Evolutionary conservation across 1,140 invertebrate genomes (phyloP).

Genomic region (Drosophila pseudoobscura): DNA sequence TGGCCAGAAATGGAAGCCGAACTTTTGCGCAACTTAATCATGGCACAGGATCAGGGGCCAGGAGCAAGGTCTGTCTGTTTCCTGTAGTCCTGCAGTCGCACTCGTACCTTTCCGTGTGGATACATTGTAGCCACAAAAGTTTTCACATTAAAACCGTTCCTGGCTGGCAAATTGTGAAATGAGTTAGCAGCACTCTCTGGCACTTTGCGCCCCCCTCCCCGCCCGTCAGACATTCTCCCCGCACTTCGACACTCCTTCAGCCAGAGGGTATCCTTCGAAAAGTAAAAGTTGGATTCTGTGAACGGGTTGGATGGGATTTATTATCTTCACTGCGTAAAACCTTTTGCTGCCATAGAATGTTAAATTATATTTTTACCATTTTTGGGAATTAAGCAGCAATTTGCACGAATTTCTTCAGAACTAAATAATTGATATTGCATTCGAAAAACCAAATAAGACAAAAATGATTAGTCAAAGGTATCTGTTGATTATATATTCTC

Average conservation of each 20-base stretch:
- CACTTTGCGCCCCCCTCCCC: slow-evolving; percentile 17
- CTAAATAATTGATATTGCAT: no score
- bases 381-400: background rate
- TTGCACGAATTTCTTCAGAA: background rate
- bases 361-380: slow-evolving; percentile 23
- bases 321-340: slow-evolving; percentile 21
- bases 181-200: slow-evolving; percentile 55
- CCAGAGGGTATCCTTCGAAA: slow-evolving; percentile 7
- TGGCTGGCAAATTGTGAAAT: slow-evolving; percentile 74
- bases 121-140: slow-evolving; percentile 69
- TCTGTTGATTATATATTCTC: background rate
- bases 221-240: no score
- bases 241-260: background rate
- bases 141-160: slow-evolving; percentile 79
- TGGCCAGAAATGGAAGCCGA: slow-evolving; percentile 45
- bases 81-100: slow-evolving; percentile 16
- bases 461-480: slow-evolving; percentile 1
- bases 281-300: slow-evolving; percentile 34
- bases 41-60: slow-evolving; percentile 27
- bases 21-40: slow-evolving; percentile 74
- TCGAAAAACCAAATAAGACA: slow-evolving; percentile 15
- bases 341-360: slow-evolving; percentile 24
- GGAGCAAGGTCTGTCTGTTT: background rate
- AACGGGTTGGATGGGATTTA: slow-evolving; percentile 19
- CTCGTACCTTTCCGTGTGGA: slow-evolving; percentile 35